phyloP scores from a whole-genome alignment of 2,113 vertebrate genomes.

The Cynoglossus semilaevis region DNA sequence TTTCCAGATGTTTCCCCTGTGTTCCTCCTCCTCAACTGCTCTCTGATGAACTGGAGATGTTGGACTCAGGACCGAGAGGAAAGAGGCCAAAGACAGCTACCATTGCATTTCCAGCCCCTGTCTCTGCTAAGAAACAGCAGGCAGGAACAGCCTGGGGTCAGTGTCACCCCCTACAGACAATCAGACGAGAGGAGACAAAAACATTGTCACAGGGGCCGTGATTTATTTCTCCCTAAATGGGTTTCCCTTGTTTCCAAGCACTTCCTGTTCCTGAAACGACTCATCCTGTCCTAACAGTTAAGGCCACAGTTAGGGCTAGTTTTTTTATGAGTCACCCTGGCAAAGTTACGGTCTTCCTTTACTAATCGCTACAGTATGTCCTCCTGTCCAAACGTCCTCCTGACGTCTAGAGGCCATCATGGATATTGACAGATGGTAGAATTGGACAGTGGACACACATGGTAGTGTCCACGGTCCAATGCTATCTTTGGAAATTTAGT shows the following conservation, averaged over 20 bases:
- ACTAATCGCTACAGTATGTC: background rate
- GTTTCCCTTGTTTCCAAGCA: conserved; percentile 62
- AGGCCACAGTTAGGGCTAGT: conserved; percentile 3
- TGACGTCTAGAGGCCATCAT: background rate
- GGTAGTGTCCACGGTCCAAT: background rate
- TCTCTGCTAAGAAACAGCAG: conserved; percentile 41
- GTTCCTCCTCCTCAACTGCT: conserved; percentile 55
- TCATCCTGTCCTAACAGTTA: conserved; percentile 18
- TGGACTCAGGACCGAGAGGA: conserved; percentile 39
- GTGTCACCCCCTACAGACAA: conserved; percentile 44
- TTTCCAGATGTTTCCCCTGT: conserved; percentile 70
- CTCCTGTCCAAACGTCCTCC: background rate
- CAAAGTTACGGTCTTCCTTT: background rate
- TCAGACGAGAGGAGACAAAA: conserved; percentile 49
- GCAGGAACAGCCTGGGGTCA: conserved; percentile 44
- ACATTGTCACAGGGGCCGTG: conserved; percentile 35
- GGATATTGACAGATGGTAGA: background rate
- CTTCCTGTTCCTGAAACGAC: conserved; percentile 52
- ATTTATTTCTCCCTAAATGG: conserved; percentile 53
- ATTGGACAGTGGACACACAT: background rate
- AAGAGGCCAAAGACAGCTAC: conserved; percentile 53
- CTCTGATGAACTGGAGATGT: conserved; percentile 61
- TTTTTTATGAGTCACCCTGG: conserved; percentile 14
- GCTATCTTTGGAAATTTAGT: background rate
- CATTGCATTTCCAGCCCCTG: conserved; percentile 43